A percentile compares a stretch with the other conserved stretches of the same genome.
Evolutionary conservation across 1,140 invertebrate genomes (phyloP).

Genomic region (Brachionus angularis): DNA sequence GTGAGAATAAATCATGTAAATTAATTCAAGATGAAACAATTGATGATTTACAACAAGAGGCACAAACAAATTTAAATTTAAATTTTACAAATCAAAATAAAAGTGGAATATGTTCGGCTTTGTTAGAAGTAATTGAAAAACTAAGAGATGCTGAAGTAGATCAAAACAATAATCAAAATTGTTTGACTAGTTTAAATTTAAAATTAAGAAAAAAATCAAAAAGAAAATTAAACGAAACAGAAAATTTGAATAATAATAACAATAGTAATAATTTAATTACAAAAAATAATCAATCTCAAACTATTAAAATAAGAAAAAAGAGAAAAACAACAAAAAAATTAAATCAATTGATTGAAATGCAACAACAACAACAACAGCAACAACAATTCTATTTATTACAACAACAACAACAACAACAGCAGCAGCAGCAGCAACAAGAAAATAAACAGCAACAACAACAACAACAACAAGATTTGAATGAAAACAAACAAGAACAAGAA

Average conservation of each 20-base stretch:
- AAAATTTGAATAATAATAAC: neutral
- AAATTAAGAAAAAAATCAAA: neutral
- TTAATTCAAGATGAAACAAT: no score
- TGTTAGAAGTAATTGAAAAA: conserved; percentile 57
- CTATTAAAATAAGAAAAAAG: conserved; percentile 9
- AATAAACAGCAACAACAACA: conserved; percentile 19
- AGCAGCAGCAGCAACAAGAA: conserved; percentile 7
- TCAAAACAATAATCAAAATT: no score
- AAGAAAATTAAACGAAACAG: neutral
- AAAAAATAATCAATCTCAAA: no score
- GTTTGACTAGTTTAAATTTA: no score
- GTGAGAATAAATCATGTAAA: no score
- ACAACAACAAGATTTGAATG: conserved; percentile 21
- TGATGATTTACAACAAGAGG: conserved; percentile 44
- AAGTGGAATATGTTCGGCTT: conserved; percentile 54
- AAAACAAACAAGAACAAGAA: conserved; percentile 1
- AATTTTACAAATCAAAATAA: neutral
- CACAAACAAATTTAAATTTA: neutral
- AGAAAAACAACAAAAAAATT: conserved; percentile 31
- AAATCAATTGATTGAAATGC: conserved; percentile 25
- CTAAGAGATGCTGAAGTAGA: conserved; percentile 48
- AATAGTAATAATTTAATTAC: no score
- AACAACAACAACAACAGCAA: no score
- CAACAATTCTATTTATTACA: no score
- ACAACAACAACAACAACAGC: no score